phyloP scores from a whole-genome alignment of 53 echinoderm and acorn worm genomes.

The Temnopleurus reevesii region DNA sequence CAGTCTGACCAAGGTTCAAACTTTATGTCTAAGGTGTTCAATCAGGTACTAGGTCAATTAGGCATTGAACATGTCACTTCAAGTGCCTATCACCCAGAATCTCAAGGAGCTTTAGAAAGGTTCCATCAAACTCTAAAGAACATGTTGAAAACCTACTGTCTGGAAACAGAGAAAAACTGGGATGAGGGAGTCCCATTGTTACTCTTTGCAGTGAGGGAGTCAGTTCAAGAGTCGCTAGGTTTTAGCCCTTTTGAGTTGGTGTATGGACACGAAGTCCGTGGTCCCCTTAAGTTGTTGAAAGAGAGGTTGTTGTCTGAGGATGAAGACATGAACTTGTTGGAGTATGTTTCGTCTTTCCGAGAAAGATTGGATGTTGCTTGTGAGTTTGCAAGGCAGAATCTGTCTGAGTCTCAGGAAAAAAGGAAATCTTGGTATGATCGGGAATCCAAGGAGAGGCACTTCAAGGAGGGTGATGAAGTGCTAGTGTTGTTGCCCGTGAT shows the following conservation, averaged over 20 bases:
- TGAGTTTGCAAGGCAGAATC: slow-evolving; percentile 53
- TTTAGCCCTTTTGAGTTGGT: slow-evolving; percentile 77
- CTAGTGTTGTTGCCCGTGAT: too few species aligned
- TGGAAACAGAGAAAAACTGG: slow-evolving; percentile 57
- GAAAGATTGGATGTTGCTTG: slow-evolving; percentile 50
- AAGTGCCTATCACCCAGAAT: slow-evolving; percentile 76
- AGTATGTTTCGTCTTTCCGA: slow-evolving; percentile 67
- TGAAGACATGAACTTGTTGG: slow-evolving; percentile 50
- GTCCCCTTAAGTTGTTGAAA: slow-evolving; percentile 58
- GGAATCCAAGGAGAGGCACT: too few species aligned
- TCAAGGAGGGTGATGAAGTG: too few species aligned
- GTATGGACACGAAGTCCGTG: slow-evolving; percentile 61
- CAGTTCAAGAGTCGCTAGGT: slow-evolving; percentile 57
- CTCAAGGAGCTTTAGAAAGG: slow-evolving; percentile 67
- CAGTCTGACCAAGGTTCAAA: slow-evolving; percentile 72
- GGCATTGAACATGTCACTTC: slow-evolving; percentile 57
- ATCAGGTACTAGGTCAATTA: slow-evolving; percentile 59
- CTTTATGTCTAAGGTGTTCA: slow-evolving; percentile 61
- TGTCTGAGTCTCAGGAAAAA: slow-evolving; percentile 56
- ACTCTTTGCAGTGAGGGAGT: slow-evolving; percentile 65
- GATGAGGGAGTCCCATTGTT: slow-evolving; percentile 71
- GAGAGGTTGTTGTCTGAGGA: slow-evolving; percentile 56
- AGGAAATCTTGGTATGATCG: too few species aligned
- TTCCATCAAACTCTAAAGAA: slow-evolving; percentile 75
- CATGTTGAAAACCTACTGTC: slow-evolving; percentile 62